phyloP scores from a whole-genome alignment of 2,888 invertebrate genomes.

The Drosophila hamatofila region DNA sequence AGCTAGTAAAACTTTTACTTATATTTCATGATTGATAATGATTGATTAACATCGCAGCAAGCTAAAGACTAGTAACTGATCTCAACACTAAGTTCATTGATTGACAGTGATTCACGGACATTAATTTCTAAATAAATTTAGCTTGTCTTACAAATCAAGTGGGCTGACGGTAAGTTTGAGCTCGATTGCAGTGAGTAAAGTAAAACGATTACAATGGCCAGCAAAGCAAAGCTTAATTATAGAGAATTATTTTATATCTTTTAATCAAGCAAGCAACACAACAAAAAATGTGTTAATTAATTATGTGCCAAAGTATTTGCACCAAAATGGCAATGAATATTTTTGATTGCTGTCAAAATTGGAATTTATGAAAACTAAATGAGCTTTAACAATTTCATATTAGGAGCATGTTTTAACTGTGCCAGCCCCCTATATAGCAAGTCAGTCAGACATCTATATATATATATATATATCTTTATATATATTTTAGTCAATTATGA shows the following conservation, averaged over 20 bases:
- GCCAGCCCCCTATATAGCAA: constrained; percentile 43
- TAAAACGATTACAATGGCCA: neutral
- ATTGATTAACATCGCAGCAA: too few species aligned
- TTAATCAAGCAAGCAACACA: neutral
- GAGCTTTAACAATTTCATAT: constrained; percentile 36
- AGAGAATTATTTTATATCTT: neutral
- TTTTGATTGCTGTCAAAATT: constrained; percentile 35
- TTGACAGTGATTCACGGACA: neutral
- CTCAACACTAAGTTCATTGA: neutral
- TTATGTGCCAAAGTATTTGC: constrained; percentile 19
- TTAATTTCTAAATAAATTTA: neutral
- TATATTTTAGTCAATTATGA: constrained; percentile 43
- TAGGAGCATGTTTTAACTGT: constrained; percentile 28
- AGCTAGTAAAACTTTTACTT: too few species aligned
- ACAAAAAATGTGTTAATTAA: constrained; percentile 21
- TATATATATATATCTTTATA: neutral
- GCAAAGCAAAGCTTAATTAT: neutral
- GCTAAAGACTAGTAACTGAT: too few species aligned
- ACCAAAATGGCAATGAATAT: constrained; percentile 22
- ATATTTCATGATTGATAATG: neutral
- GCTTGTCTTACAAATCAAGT: neutral
- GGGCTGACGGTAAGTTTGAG: neutral
- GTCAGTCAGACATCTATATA: constrained; percentile 5
- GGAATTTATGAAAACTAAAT: constrained; percentile 36
- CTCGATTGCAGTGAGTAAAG: neutral